Base-by-base conservation (phyloP, 2,113 vertebrate genomes). In the Romanogobio albipinnatus region DNA sequence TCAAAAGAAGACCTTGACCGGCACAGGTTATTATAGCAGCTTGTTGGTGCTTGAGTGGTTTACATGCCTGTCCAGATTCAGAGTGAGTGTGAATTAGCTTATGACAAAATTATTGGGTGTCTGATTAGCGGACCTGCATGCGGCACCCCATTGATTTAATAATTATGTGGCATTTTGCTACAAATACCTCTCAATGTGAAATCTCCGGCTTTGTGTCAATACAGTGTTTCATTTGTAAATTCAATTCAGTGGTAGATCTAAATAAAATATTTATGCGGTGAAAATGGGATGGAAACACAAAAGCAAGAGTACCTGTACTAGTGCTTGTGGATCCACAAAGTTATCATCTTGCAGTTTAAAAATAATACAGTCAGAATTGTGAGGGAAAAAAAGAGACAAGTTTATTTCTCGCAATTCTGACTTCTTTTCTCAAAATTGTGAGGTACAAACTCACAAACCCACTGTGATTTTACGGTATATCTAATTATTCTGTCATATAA, bases 1-100 rank as follows among this genome's bases (percentile, higher is more conserved):
- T 68, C 4, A 58, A 84, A 61, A 58, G 58, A 19, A 73, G 39
- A 14, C 76, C 53, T 49, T 82, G 51, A 84, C 80, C 84, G 79
- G 39, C 39, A 74, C 13, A 77, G 74, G 24, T 61, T 81, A 84
- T 89, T 82, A 86, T 82, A 83, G 19, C 70, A 59, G 89, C 70
- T 70, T 88, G 79, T 79, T 82, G 84, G 58, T 26, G 45, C 53
- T 77, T 26, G 49, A 79, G 70, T 36, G 68, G 19, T 86, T 88
- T 85, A 89, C 58, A 89, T 84, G 59, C 74, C 24, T 61, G 68
- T 49, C 26, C 43, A 86, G 39, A 83, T 64, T 82, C 62, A 66
- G 36, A 70, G 22, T 64, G 62, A 78, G 79, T 88, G 62, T 81
- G 76, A 89, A 84, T 81, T 81, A 59, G 82, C 70, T 86, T 82